Evolutionary conservation across 1,140 invertebrate species (phyloP), one percentile per base, ranked within the genome.

Genomic region (Penaeus chinensis): DNA sequence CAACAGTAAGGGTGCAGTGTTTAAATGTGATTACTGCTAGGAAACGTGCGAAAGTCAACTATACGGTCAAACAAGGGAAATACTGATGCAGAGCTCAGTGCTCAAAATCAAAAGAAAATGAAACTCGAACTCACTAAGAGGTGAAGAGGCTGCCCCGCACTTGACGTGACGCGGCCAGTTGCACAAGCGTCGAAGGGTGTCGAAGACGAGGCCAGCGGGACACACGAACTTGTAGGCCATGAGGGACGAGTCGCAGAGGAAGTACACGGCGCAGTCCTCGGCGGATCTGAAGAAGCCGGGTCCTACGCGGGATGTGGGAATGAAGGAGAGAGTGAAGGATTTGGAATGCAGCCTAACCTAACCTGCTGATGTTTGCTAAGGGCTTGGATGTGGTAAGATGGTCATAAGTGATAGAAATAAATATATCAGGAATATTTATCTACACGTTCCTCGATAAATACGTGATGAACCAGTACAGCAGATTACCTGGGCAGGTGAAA

Each of bases 211-310:
- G 88, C 94, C 94, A 81, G 93, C 93, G 0, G 92, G 91, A 89
- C 95, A 95, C 2, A 89, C 32, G 63, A 93, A 91, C 54, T 92
- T 89, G 10, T 93, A 90, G 62, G 93, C 92, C 13, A 91, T 61
- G 16, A 84, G 94, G 13, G 71, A 66, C 66, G 93, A 91, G n/a
- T 94, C 93, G 89, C 95, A 96, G 60, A 94, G 93, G 82, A 95
- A 94, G 91, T 95, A 96, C 78, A 94, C 93, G 0, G 94, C 94
- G 91, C 95, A 96, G 80, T 95, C 94, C 1, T 94, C 93, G 2
- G 94, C 93, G 88, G 96, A 94, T 8, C 93, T 94, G 42, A 93
- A 89, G 71, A 86, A 91, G 18, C 91, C 91, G 24, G 89, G 88
- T 7, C 91, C 91, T 84, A 84, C 78, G 65, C 47, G 88, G 74